phyloP scores from a whole-genome alignment of 2,113 vertebrate species.

The Rhinolophus ferrumequinum region DNA sequence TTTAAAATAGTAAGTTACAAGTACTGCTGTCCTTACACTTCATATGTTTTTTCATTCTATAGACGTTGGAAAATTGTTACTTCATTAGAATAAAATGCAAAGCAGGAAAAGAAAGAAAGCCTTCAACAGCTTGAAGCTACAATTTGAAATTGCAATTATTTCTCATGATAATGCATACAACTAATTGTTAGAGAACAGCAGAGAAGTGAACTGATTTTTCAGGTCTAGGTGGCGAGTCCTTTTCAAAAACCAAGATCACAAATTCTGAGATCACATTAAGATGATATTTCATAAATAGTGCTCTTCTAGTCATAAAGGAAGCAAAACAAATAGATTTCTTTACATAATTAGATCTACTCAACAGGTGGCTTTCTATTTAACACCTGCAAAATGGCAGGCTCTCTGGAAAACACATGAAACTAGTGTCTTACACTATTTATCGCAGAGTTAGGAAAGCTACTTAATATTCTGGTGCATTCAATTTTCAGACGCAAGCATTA shows the following conservation, averaged over 20 bases:
- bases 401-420: background rate
- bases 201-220: background rate
- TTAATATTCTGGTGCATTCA: background rate
- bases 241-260: background rate
- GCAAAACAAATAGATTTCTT: background rate
- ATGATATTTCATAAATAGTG: background rate
- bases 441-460: background rate
- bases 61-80: background rate
- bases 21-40: background rate
- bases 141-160: conserved; percentile 15
- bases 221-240: background rate
- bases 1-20: background rate
- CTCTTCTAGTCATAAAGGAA: background rate
- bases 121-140: background rate
- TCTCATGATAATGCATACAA: background rate
- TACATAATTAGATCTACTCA: background rate
- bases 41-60: background rate
- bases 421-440: background rate
- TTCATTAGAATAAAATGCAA: background rate
- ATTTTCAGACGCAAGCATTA: background rate
- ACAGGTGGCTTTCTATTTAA: background rate
- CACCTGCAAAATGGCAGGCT: background rate
- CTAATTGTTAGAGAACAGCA: background rate
- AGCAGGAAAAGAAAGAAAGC: background rate
- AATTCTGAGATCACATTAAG: background rate